Evolutionary conservation across 1,140 invertebrate species (phyloP).

Genomic region (Zaprionus camerounensis): DNA sequence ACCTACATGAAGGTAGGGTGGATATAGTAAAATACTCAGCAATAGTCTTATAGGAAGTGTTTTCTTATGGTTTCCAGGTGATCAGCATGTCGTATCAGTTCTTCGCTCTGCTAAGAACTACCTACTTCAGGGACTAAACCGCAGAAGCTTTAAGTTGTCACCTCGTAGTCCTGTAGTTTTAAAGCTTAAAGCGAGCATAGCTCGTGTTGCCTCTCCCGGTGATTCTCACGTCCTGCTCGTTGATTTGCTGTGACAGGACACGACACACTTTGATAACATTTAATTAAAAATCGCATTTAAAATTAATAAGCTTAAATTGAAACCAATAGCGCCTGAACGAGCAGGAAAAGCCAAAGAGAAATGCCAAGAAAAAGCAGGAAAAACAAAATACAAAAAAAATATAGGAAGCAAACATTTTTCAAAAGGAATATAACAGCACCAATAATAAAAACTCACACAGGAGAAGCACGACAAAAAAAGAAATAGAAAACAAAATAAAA

Average conservation of each 20-base stretch:
- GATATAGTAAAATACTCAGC: background rate
- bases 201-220: background rate
- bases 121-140: conserved; percentile 46
- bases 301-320: conserved; percentile 83
- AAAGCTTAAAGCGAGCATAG: background rate
- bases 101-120: conserved; percentile 66
- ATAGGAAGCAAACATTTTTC: conserved; percentile 65
- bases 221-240: background rate
- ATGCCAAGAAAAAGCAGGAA: conserved; percentile 31
- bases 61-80: conserved; percentile 37
- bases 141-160: background rate
- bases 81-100: conserved; percentile 80
- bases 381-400: conserved; percentile 28
- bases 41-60: background rate
- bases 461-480: conserved; percentile 17
- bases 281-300: conserved; percentile 82
- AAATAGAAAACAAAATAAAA: conserved; percentile 26
- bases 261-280: conserved; percentile 78
- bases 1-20: conserved; percentile 76
- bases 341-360: conserved; percentile 45
- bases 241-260: background rate
- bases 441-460: conserved; percentile 38
- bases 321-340: conserved; percentile 76
- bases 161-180: background rate
- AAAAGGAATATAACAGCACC: conserved; percentile 78